Evolutionary conservation across 2,797 vertebrate genomes (phyloP).

Genomic region (Scolopax bukidnonensis): DNA sequence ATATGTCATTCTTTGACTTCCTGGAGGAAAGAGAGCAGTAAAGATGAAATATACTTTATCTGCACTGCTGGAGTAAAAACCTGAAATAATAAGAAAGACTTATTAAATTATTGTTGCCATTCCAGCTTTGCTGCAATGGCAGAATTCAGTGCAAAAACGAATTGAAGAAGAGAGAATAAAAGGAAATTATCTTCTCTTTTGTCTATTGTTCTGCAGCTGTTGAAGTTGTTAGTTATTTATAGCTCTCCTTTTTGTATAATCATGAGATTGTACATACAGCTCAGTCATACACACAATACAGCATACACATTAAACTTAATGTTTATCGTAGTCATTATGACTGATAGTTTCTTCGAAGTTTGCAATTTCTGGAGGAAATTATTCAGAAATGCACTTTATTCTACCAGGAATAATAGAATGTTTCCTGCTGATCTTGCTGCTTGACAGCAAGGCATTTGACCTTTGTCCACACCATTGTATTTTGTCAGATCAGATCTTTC

Average conservation of each 20-base stretch:
- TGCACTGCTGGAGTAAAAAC: constrained; percentile 9
- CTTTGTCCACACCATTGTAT: neutral
- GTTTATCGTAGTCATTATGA: neutral
- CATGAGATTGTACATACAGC: neutral
- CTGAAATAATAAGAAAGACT: constrained; percentile 17
- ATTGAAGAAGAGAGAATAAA: neutral
- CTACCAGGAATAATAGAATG: neutral
- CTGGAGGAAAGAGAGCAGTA: neutral
- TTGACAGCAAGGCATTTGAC: neutral
- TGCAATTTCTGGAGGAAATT: neutral
- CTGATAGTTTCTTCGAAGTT: neutral
- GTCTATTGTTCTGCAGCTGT: neutral
- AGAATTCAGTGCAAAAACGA: neutral
- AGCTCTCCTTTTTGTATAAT: neutral
- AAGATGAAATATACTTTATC: constrained; percentile 34
- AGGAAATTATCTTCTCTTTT: neutral
- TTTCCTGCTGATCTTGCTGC: neutral
- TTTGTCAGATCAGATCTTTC: neutral
- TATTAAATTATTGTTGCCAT: constrained; percentile 18
- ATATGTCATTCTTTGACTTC: neutral
- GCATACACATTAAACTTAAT: neutral
- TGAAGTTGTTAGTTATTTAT: neutral
- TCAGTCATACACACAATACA: neutral
- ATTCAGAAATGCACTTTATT: neutral
- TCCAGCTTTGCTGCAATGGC: neutral